Base-by-base conservation (phyloP, 2,113 vertebrate species). In the Leptosomus discolor region DNA sequence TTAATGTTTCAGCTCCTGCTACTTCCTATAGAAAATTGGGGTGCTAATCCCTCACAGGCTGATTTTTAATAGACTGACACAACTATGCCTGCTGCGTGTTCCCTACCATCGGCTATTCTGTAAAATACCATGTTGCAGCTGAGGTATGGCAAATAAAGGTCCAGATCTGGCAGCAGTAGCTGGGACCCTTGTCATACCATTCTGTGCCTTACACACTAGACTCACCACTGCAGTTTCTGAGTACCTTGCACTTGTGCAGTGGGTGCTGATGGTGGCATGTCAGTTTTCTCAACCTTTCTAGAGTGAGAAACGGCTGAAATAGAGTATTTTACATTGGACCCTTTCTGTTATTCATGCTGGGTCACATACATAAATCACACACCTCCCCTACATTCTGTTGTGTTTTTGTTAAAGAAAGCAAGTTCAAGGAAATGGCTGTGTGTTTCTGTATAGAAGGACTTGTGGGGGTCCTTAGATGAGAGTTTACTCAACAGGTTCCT, bases 41-140 rank as follows among this genome's bases (percentile, higher is more conserved):
- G 1, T 39, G 5, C 27, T 82, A 30, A 57, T 91, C 17, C 30
- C 51, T 88, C 26, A 11, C 2, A 1, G 0, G 0, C 22, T 30
- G 36, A 57, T 87, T 78, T 64, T 58, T 75, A 85, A 34, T 17
- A 21, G 48, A 58, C 4, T 37, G 73, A 29, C 12, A 36, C 11
- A 90, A 18, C 37, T 65, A 46, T 12, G 12, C 29, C 41, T 81
- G 43, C 45, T 73, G 17, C 14, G 6, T 4, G 8, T 90, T 90
- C 37, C n/a, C 5, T 36, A n/a, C 27, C 51, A 32, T 18, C 4
- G 1, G 9, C 61, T 74, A 22, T 48, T 82, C 48, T 67, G 57
- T 65, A 68, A 86, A 50, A 58, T 36, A 41, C 34, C 20, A 6
- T 11, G 4, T 24, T 65, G 64, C n/a, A 22, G 30, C 34, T 41